Evolutionary conservation across 2,797 vertebrate species (phyloP).

Genomic region (Uromys caudimaculatus): DNA sequence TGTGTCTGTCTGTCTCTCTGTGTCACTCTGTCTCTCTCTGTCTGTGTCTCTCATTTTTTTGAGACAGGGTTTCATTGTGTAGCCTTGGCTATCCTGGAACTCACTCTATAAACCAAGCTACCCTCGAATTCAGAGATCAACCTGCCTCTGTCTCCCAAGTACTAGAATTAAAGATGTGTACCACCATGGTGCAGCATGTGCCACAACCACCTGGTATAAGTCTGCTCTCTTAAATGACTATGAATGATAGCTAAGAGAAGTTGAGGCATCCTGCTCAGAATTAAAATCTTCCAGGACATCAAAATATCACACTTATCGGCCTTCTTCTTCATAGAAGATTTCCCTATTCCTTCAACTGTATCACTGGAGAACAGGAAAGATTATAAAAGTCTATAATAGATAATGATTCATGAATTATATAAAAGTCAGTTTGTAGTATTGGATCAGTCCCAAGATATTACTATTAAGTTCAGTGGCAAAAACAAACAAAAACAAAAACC

Average conservation of each 20-base stretch:
- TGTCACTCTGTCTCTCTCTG: background rate
- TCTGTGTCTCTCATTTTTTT: background rate
- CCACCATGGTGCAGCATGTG: background rate
- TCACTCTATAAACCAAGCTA: background rate
- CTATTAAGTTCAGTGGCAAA: background rate
- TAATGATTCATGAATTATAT: conserved; percentile 31
- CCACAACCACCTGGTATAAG: background rate
- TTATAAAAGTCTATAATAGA: background rate
- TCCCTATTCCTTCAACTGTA: conserved; percentile 41
- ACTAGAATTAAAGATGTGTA: background rate
- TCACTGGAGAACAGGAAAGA: conserved; percentile 26
- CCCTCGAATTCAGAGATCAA: background rate
- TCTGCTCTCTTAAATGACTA: background rate
- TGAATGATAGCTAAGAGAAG: conserved; percentile 27
- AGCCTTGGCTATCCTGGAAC: background rate
- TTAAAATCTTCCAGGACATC: background rate
- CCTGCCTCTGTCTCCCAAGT: background rate
- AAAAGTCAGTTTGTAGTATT: background rate
- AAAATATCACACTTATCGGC: background rate
- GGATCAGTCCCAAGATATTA: background rate
- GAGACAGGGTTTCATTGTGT: background rate
- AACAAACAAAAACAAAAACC: background rate
- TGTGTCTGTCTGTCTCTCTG: background rate
- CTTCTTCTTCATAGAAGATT: background rate
- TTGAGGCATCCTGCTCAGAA: background rate